Base-by-base conservation (phyloP, 2,888 invertebrate genomes). In the Geophilus truncorum region DNA sequence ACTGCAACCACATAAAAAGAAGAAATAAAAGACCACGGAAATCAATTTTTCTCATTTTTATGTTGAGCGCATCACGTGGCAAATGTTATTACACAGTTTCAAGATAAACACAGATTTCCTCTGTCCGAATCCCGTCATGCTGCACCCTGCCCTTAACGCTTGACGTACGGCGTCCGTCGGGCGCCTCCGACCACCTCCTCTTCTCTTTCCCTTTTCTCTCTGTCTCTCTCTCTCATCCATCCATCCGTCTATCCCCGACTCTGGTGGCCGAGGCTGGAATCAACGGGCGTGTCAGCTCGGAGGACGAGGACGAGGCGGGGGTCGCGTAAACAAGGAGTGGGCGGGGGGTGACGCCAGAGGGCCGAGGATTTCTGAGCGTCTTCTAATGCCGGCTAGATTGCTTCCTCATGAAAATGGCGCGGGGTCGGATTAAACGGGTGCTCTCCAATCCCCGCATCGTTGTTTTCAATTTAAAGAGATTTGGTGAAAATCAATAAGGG, bases 381-480 rank as follows among this genome's bases (percentile, higher is more conserved):
- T 75, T 75, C 75, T 80, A 80, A 80, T 80, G 76, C 80, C 76
- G 75, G 76, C 80, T 80, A 80, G 80, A 80, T 80, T 80, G 80
- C 80, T 80, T 80, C 75, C 80, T 80, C 80, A 80, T 80, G 80
- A 80, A 80, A 76, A 80, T 76, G 80, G 80, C 80, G 76, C 80
- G 32, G 77, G 78, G 78, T 77, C 80, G 82, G 82, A 82, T 82
- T 82, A 82, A 62, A 70, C 81, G 81, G 79, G 75, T 75, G 75
- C 80, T 77, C 80, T 78, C 81, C 81, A 81, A 82, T 81, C 81
- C 81, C 77, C 40, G 82, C 82, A 82, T 82, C 82, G 82, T 82
- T 82, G 82, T 82, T 82, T 82, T 82, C 82, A 82, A 82, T 82
- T 82, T 82, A 82, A 82, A 82, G 81, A 82, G 82, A 82, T 82